Evolutionary conservation across 2,888 invertebrate genomes (phyloP).

Genomic region (Aporophyla nigra): DNA sequence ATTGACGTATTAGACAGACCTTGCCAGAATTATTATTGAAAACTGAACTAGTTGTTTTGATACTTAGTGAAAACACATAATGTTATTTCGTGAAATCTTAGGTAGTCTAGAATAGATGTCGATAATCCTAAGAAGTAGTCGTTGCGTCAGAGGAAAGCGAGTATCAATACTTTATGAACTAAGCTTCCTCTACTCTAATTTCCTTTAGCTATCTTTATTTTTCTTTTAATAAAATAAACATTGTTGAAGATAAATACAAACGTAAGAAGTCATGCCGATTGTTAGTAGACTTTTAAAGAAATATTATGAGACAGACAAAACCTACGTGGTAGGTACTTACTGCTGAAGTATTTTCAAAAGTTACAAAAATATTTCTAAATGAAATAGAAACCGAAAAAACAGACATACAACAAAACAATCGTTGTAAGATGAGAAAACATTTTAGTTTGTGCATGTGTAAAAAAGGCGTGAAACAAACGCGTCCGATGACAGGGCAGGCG

Average conservation of each 20-base stretch:
- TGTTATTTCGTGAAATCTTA: conserved; percentile 46
- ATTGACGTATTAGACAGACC: conserved; percentile 58
- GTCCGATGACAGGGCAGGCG: conserved; percentile 76
- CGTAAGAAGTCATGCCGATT: not conserved
- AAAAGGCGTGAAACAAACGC: conserved; percentile 75
- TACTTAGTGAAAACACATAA: conserved; percentile 35
- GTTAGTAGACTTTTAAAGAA: not conserved
- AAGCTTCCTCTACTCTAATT: conserved; percentile 3
- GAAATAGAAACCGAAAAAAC: not conserved
- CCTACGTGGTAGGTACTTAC: no score
- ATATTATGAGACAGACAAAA: not conserved
- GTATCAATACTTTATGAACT: conserved; percentile 9
- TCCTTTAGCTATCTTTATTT: not conserved
- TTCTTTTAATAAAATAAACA: not conserved
- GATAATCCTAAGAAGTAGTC: conserved; percentile 21
- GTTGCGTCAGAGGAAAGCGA: conserved; percentile 19
- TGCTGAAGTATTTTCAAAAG: not conserved
- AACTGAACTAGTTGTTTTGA: conserved; percentile 47
- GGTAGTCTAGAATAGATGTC: conserved; percentile 52
- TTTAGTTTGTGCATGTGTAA: conserved; percentile 71
- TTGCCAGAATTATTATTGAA: conserved; percentile 41
- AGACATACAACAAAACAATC: conserved; percentile 15
- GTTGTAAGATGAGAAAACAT: conserved; percentile 67
- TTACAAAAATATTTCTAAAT: not conserved
- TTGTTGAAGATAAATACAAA: not conserved